Base-by-base conservation (phyloP, 1,140 invertebrate species). In the Caenorhabditis inopinata region DNA sequence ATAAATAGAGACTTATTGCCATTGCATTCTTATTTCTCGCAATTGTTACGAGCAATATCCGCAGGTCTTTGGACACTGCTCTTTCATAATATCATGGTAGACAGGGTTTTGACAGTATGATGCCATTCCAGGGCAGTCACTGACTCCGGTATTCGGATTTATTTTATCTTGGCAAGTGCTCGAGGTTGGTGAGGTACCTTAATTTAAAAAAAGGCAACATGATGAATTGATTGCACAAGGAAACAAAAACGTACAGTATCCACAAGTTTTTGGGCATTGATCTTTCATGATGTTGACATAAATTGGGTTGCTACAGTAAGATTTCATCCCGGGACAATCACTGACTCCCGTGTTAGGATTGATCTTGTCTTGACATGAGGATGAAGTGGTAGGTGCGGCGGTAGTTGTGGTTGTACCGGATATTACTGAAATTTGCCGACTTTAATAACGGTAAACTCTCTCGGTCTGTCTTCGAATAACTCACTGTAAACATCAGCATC, bases 251-350 rank as follows among this genome's bases (percentile, higher is more conserved):
- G 5, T 42, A 68, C 58, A 68, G n/a, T 68, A 68, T 38, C 58
- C 58, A 42, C 58, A 68, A 68, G 58, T 68, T n/a, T 68, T 68
- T 38, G 58, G 58, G 9, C 58, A 68, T n/a, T 68, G 58, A 38
- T 68, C 58, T 27, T 68, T 68, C 58, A 68, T 68, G 32, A 68
- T 35, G 32, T 38, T 27, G 23, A 29, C 23, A 38, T 68, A 68
- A 18, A 38, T 21, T 18, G 58, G 58, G 12, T 68, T 68, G 25
- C 42, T 29, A 42, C 58, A 68, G 58, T 68, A 68, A 0, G 29
- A n/a, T 7, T 21, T 42, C 58, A 68, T 68, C 11, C 58, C 58
- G 1, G 58, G 58, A 9, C 58, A 68, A 18, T 68, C 58, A 68
- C 58, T 68, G 1, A 38, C 32, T 18, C 58, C 58, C 14, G 58